Percentiles rank a stretch among this genome's conserved stretches.
Conservation (phyloP, 2,888 invertebrate genomes). For the Phyllotreta striolata region DNA sequence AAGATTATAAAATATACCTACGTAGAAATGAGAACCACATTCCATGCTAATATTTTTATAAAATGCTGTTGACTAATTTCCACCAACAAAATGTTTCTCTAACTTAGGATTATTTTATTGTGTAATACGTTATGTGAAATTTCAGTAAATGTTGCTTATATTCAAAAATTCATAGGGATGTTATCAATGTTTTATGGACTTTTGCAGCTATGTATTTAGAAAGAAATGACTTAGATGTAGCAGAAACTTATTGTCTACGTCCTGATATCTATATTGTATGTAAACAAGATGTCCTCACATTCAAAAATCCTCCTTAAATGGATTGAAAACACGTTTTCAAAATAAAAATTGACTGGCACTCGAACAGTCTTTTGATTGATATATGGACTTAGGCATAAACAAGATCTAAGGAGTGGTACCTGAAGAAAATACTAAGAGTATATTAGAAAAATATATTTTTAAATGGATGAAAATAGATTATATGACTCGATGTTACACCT, state of each 20-base stretch:
- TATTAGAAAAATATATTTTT: slow-evolving; percentile 7
- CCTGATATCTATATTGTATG: too few species aligned
- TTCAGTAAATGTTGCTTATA: too few species aligned
- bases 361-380: not conserved
- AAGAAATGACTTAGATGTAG: too few species aligned
- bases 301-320: too few species aligned
- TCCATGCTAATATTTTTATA: not conserved
- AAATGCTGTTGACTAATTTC: not conserved
- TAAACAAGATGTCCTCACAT: too few species aligned
- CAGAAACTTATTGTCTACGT: too few species aligned
- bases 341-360: not conserved
- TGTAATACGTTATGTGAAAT: too few species aligned
- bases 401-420: slow-evolving; percentile 1
- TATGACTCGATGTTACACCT: slow-evolving; percentile 9
- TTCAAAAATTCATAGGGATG: too few species aligned
- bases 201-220: too few species aligned
- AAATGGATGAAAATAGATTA: slow-evolving; percentile 1
- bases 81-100: too few species aligned
- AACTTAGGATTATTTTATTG: too few species aligned
- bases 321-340: not conserved
- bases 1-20: slow-evolving; percentile 8
- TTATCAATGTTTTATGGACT: too few species aligned
- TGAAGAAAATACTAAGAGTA: slow-evolving; percentile 2
- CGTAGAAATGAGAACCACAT: slow-evolving; percentile 2
- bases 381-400: slow-evolving; percentile 5